Evolutionary conservation across 2,888 invertebrate species (phyloP).

Genomic region (Tetramorium bicarinatum): DNA sequence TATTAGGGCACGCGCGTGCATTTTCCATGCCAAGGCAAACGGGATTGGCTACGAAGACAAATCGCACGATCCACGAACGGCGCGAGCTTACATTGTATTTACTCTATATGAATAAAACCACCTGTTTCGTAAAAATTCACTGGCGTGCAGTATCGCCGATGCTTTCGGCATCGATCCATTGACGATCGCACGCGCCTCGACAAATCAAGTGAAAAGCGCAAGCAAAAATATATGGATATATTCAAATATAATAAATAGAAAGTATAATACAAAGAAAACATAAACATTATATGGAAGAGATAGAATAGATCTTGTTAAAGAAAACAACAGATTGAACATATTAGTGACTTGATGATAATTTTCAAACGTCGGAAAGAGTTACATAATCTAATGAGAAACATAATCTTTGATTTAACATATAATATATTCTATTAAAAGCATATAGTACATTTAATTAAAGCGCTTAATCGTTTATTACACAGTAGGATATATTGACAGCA

Average conservation of each 20-base stretch:
- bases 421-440: background rate
- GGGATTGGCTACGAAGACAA: conserved; percentile 80
- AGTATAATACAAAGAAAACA: conserved; percentile 21
- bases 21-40: conserved; percentile 85
- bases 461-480: background rate
- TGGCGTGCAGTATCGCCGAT: conserved; percentile 38
- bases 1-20: conserved; percentile 77
- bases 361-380: background rate
- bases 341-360: background rate
- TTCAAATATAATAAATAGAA: conserved; percentile 60
- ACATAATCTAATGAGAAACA: background rate
- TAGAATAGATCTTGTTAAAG: conserved; percentile 52
- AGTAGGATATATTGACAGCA: background rate
- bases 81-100: conserved; percentile 81
- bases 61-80: conserved; percentile 81
- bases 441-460: background rate
- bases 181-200: conserved; percentile 52
- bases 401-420: conserved; percentile 10
- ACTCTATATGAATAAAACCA: conserved; percentile 76
- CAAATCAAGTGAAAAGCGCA: conserved; percentile 63
- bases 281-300: conserved; percentile 43
- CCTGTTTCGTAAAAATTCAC: conserved; percentile 82
- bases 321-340: conserved; percentile 35
- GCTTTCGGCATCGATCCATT: conserved; percentile 46
- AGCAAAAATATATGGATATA: conserved; percentile 58